Evolutionary conservation across 53 echinoderm and acorn worm species (phyloP), one percentile per base, ranked within the genome.

Genomic region (Antedon mediterranea): DNA sequence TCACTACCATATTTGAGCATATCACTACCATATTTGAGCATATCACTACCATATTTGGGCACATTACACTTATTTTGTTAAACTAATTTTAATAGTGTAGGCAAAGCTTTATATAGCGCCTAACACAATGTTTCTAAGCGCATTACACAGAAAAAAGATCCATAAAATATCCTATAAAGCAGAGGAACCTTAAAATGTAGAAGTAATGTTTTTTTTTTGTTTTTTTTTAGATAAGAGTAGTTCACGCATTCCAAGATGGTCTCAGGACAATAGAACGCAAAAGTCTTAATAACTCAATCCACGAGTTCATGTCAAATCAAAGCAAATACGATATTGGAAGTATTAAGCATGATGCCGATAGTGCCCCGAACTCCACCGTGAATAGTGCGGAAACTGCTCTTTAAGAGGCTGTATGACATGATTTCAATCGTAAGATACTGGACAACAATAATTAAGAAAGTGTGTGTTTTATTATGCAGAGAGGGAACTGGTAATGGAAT

Each of bases 181-280:
- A n/a, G n/a, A n/a, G n/a, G n/a, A n/a, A n/a, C n/a, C n/a, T n/a
- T n/a, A 15, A 44, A 44, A 26, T 44, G n/a, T n/a, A n/a, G n/a
- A n/a, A 15, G 18, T 44, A 26, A 18, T 26, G 26, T 44, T 15
- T 26, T 18, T 73, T 13, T 30, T 75, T 26, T 7, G 73, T 31
- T 27, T 76, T 7, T 37, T 34, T n/a, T 28, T 78, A 98, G 98
- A 98, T 98, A 78, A 92, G 98, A 75, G 98, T 98, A 79, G 98
- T 98, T 43, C 89, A 98, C 77, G 98, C 98, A 81, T 98, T 98
- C 92, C 98, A 98, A 86, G 83, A 92, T 32, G 98, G 98, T 31
- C 86, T 98, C 37, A 88, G 93, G 76, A 93, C 90, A 43, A 94
- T 94, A 32, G 98, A 98, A 77, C 89, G 89, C 81, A 98, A 98